Conservation (phyloP, 2,113 vertebrate genomes). For the Paramisgurnus dabryanus region DNA sequence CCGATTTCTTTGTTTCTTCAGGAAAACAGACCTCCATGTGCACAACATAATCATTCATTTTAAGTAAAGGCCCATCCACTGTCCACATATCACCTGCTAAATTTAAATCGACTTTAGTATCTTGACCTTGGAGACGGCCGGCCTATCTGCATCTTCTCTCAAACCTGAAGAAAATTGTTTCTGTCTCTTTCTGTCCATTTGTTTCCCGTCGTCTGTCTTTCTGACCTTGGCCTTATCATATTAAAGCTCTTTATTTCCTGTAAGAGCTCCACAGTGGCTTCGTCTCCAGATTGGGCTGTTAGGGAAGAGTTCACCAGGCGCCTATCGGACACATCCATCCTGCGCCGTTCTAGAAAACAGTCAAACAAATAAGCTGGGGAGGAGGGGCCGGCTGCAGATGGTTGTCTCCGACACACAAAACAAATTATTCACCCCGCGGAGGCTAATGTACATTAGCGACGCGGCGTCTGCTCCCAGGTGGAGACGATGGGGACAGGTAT, state of each 20-base stretch:
- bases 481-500: constrained; percentile 33
- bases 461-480: constrained; percentile 18
- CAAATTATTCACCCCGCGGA: constrained; percentile 62
- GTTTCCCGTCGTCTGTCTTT: constrained; percentile 16
- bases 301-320: constrained; percentile 72
- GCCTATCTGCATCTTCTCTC: not conserved
- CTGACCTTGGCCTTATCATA: constrained; percentile 40
- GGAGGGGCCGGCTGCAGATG: constrained; percentile 64
- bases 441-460: constrained; percentile 60
- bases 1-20: too few species aligned
- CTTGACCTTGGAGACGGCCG: not conserved
- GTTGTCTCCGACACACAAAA: constrained; percentile 31
- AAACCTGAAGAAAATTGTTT: not conserved
- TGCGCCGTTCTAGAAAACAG: constrained; percentile 67
- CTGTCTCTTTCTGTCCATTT: constrained; percentile 11
- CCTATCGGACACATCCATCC: constrained; percentile 80
- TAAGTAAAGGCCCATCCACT: not conserved
- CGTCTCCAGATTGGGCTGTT: constrained; percentile 76
- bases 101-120: not conserved
- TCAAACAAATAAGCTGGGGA: constrained; percentile 71
- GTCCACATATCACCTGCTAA: not conserved
- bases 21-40: too few species aligned
- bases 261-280: constrained; percentile 44
- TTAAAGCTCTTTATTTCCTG: constrained; percentile 44
- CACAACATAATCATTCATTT: not conserved